These are phyloP conservation scores for Calameuta pallipes DNA, from an alignment of 2,888 invertebrate species.

Conservation along the genomic window DNA sequence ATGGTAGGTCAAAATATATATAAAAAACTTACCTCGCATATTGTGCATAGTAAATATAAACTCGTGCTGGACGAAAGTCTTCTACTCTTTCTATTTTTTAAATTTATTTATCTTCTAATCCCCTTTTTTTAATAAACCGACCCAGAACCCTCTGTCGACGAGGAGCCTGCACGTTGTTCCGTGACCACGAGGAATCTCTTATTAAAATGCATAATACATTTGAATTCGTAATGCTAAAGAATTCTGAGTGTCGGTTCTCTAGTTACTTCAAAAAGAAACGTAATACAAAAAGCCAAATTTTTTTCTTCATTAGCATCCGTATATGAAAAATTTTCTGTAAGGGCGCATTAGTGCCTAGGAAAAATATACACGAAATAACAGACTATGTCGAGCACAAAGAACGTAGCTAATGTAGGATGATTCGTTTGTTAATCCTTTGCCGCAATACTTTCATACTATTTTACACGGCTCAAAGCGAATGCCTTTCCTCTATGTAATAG, in stretches of 20 bases:
- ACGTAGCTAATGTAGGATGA: too few species aligned
- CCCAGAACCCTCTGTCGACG: background rate
- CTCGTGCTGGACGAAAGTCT: background rate
- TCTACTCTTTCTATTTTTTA: background rate
- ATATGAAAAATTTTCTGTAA: background rate
- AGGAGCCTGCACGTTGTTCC: background rate
- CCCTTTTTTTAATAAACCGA: background rate
- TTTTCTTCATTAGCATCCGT: background rate
- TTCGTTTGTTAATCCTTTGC: background rate
- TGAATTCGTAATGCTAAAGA: background rate
- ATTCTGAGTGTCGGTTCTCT: background rate
- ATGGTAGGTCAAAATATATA: background rate
- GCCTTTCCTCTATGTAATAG: background rate
- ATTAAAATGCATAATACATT: constrained; percentile 7
- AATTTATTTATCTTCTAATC: background rate
- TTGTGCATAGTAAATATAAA: background rate
- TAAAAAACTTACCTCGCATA: background rate
- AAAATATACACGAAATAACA: background rate
- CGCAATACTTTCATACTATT: background rate
- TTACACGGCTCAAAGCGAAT: background rate
- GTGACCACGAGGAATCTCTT: background rate
- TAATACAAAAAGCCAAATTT: too few species aligned
- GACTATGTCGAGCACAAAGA: too few species aligned
- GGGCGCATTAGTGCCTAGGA: background rate
- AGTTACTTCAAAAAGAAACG: too few species aligned